phyloP scores from a whole-genome alignment of 2,797 vertebrate species.

The Pangasius djambal region DNA sequence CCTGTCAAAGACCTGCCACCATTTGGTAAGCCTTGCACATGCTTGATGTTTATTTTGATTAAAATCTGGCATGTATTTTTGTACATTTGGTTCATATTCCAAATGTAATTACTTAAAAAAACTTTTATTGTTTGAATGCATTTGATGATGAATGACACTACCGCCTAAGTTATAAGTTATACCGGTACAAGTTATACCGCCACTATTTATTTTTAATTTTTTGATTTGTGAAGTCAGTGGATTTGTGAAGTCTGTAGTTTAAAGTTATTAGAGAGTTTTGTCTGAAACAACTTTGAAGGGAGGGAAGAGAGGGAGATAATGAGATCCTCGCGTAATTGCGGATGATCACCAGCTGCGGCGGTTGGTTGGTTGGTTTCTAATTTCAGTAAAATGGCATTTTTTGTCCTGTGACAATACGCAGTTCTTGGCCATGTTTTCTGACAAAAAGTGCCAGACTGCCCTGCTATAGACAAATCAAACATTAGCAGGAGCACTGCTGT shows the following conservation, averaged over 20 bases:
- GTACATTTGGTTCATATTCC: background rate
- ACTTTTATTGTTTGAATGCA: background rate
- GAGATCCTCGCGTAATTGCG: too few relatives aligned
- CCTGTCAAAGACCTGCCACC: slow-evolving; percentile 95
- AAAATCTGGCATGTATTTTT: background rate
- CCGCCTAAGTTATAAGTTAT: background rate
- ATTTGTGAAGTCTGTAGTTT: background rate
- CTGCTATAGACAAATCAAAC: background rate
- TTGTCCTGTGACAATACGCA: background rate
- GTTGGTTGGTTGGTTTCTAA: background rate
- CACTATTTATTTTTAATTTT: background rate
- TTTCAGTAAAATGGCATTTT: background rate
- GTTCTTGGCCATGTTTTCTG: background rate
- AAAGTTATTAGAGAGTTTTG: too few relatives aligned
- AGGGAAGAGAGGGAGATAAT: too few relatives aligned
- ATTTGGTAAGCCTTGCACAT: slow-evolving; percentile 81
- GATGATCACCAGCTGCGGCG: too few relatives aligned
- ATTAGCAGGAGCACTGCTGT: background rate
- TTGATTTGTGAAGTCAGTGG: background rate
- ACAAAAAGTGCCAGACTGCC: background rate
- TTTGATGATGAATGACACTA: background rate
- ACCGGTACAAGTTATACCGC: background rate
- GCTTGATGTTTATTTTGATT: background rate
- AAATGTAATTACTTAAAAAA: background rate
- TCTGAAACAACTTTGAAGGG: too few relatives aligned